phyloP scores from a whole-genome alignment of 2,888 invertebrate genomes.

The Laspeyria flexula region DNA sequence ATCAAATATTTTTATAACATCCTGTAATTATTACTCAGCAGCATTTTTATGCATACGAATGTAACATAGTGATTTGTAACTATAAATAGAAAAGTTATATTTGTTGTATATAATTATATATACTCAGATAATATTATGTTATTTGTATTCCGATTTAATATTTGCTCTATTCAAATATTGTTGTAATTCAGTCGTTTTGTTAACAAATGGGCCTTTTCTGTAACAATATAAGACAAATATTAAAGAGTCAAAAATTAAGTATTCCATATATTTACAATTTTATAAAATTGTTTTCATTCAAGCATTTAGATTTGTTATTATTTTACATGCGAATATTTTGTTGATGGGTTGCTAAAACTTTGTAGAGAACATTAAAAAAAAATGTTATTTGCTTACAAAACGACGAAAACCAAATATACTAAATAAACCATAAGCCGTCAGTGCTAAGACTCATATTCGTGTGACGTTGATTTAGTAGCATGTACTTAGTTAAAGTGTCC shows the following conservation, averaged over 20 bases:
- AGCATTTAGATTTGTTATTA: too few relatives aligned
- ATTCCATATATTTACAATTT: too few relatives aligned
- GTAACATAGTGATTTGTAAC: constrained; percentile 46
- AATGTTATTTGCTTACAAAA: constrained; percentile 17
- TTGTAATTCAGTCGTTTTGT: constrained; percentile 10
- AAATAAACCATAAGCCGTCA: constrained; percentile 4
- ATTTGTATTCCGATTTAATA: constrained; percentile 22
- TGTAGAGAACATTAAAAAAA: too few relatives aligned
- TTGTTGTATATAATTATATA: constrained; percentile 35
- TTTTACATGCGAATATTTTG: too few relatives aligned
- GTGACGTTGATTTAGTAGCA: constrained; percentile 53
- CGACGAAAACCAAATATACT: constrained; percentile 2
- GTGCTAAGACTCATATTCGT: constrained; percentile 40
- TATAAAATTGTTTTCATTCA: too few relatives aligned
- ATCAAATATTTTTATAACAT: neutral
- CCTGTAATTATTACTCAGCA: neutral
- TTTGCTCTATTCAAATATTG: constrained; percentile 8
- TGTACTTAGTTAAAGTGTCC: constrained; percentile 79
- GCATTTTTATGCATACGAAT: constrained; percentile 14
- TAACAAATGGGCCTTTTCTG: neutral
- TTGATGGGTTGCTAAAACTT: too few relatives aligned
- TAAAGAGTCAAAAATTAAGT: too few relatives aligned
- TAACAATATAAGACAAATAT: neutral
- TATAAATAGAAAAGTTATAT: constrained; percentile 56
- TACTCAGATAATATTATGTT: too few relatives aligned